Evolutionary conservation across 2,113 vertebrate genomes (phyloP).

Genomic region (Alosa alosa): DNA sequence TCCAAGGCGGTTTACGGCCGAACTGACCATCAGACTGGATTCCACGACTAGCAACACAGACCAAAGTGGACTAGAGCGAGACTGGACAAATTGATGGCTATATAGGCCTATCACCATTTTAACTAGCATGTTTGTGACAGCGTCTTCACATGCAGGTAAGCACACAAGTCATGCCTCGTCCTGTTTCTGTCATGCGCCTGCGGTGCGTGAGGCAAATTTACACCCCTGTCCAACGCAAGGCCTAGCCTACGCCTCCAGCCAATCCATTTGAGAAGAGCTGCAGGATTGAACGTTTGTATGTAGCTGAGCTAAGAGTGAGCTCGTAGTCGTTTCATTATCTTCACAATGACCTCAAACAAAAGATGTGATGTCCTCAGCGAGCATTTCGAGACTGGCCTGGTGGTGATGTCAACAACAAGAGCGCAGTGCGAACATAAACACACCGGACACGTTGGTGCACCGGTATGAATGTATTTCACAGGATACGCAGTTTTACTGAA

Average conservation of each 20-base stretch:
- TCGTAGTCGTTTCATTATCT: neutral
- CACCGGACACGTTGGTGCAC: neutral
- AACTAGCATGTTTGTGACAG: slow-evolving; percentile 15
- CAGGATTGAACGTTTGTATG: neutral
- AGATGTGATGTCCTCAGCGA: neutral
- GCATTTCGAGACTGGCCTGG: neutral
- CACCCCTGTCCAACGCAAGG: neutral
- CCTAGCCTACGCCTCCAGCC: neutral
- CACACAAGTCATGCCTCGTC: neutral
- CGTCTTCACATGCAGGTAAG: slow-evolving; percentile 4
- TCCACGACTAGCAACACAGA: neutral
- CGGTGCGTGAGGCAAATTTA: neutral
- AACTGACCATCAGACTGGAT: neutral
- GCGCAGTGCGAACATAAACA: neutral
- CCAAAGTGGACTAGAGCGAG: neutral
- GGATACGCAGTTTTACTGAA: neutral
- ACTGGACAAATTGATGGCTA: neutral
- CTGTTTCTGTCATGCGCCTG: neutral
- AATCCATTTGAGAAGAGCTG: neutral
- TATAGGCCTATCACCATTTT: neutral
- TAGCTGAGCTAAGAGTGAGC: neutral
- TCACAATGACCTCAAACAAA: neutral
- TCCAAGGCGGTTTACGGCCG: neutral
- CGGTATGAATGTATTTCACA: neutral
- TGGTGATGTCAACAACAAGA: neutral